Evolutionary conservation across 2,888 invertebrate genomes (phyloP).

Genomic region (Ophioninae sp.): DNA sequence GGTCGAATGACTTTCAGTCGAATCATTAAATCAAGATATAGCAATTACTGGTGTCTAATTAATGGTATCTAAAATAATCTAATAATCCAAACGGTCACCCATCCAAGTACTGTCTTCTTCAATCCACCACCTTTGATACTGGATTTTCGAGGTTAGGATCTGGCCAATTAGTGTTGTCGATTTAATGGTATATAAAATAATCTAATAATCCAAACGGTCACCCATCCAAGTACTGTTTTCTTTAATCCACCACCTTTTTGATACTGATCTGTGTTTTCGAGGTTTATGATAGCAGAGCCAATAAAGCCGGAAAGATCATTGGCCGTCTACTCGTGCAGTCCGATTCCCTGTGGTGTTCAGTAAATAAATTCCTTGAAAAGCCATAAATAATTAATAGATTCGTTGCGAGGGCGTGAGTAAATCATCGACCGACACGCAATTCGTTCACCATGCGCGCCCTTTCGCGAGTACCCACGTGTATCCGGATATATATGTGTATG

Average conservation of each 20-base stretch:
- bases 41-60: too few species aligned
- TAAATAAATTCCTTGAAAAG: conserved; percentile 75
- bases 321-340: not conserved
- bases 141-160: conserved; percentile 9
- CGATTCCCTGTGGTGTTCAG: conserved; percentile 70
- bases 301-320: conserved; percentile 28
- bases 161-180: too few species aligned
- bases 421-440: conserved; percentile 74
- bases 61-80: too few species aligned
- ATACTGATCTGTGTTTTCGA: not conserved
- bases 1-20: too few species aligned
- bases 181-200: too few species aligned
- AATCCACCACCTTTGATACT: not conserved
- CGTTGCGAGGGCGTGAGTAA: conserved; percentile 76
- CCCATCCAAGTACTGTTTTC: not conserved
- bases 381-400: conserved; percentile 79
- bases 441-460: conserved; percentile 67
- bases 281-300: conserved; percentile 23
- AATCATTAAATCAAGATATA: too few species aligned
- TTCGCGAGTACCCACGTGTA: conserved; percentile 35
- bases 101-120: not conserved
- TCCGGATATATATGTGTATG: conserved; percentile 8
- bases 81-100: not conserved
- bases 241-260: not conserved
- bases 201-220: not conserved